phyloP scores from a whole-genome alignment of 1,140 invertebrate species.

The Caenorhabditis briggsae region DNA sequence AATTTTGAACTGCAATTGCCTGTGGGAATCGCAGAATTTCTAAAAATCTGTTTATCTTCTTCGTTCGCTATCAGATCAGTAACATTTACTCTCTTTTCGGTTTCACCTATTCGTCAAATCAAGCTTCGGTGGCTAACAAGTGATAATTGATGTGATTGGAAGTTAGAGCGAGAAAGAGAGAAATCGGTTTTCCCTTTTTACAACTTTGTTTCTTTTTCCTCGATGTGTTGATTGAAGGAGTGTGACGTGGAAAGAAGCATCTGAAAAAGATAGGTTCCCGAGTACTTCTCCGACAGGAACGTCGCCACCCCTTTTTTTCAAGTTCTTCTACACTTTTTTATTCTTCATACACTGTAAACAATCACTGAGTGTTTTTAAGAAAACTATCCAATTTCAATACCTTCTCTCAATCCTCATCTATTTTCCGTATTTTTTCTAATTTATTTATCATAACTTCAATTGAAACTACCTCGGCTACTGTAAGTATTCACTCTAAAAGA shows the following conservation, averaged over 20 bases:
- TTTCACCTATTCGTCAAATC: constrained; percentile 50
- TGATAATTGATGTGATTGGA: constrained; percentile 48
- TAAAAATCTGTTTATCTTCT: constrained; percentile 6
- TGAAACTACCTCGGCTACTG: too few species aligned
- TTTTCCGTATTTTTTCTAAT: too few species aligned
- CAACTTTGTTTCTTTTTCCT: constrained; percentile 3
- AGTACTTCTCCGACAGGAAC: neutral
- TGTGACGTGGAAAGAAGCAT: neutral
- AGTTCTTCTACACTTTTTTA: neutral
- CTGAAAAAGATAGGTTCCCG: neutral
- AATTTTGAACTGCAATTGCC: too few species aligned
- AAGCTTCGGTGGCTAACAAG: constrained; percentile 28
- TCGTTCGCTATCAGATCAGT: constrained; percentile 37
- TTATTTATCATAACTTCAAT: too few species aligned
- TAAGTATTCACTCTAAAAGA: too few species aligned
- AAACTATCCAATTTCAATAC: neutral
- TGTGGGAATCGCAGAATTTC: too few species aligned
- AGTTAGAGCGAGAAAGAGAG: neutral
- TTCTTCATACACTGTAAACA: neutral
- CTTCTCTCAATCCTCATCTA: neutral
- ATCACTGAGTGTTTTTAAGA: constrained; percentile 18
- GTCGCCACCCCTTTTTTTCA: neutral
- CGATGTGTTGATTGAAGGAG: neutral
- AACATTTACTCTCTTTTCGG: constrained; percentile 36
- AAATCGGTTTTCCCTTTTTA: neutral